phyloP scores from a whole-genome alignment of 2,888 invertebrate species.

The Apamea sordens region DNA sequence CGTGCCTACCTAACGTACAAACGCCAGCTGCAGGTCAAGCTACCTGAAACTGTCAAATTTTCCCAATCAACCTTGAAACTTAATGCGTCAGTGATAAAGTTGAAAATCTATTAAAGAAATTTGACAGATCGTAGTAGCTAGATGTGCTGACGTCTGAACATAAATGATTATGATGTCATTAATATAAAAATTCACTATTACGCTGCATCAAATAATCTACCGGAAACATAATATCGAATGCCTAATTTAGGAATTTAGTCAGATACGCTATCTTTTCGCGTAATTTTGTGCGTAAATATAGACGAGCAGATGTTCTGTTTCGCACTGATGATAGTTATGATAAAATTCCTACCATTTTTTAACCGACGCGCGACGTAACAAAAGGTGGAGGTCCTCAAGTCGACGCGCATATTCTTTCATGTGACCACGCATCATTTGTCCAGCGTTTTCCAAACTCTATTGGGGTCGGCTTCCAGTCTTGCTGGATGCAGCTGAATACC shows the following conservation, averaged over 20 bases:
- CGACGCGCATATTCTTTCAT: not conserved
- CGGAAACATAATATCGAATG: slow-evolving; percentile 14
- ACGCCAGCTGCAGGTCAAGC: no score
- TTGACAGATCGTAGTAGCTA: no score
- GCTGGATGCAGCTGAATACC: no score
- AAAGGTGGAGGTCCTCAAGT: not conserved
- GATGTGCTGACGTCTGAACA: no score
- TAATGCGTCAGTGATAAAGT: no score
- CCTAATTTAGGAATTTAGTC: slow-evolving; percentile 5
- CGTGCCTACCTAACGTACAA: no score
- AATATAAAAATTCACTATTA: not conserved
- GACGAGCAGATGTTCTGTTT: slow-evolving; percentile 9
- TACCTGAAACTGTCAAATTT: no score
- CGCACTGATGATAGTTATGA: not conserved
- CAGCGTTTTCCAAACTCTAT: no score
- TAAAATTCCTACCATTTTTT: not conserved
- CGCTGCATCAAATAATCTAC: not conserved
- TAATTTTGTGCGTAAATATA: slow-evolving; percentile 18
- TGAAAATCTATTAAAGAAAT: no score
- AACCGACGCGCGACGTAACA: not conserved
- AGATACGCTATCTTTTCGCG: not conserved
- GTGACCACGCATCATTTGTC: not conserved
- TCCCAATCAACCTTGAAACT: no score
- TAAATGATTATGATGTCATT: not conserved
- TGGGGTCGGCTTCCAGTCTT: no score